Base-by-base conservation (phyloP, 2,888 invertebrate genomes). In the Carterocephalus palaemon region DNA sequence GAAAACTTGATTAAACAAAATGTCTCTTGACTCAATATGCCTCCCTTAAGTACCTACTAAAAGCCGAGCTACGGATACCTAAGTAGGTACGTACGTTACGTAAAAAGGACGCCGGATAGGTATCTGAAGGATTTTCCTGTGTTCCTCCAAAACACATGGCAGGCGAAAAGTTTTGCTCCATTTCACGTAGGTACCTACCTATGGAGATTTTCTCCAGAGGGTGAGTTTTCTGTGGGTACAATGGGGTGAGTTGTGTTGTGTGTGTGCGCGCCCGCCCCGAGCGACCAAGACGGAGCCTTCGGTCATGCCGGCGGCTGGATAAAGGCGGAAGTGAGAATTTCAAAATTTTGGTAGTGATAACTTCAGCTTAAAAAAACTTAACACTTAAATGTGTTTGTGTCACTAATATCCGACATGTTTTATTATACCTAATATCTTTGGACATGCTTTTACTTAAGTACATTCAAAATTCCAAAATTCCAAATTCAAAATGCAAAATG, bases 201-300 rank as follows among this genome's bases (percentile, higher is more conserved):
- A 43, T 41, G 8, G 32, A 37, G 46, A 41, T 50, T 54, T 54
- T 53, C 48, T 33, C 45, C 43, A 33, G 43, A 28, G 43, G 42
- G 42, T 26, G 24, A 33, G 26, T 19, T n/a, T 9, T 26, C 48
- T 37, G 22, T 15, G 6, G 43, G 51, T 52, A 34, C 46, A n/a
- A n/a, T n/a, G n/a, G 32, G 47, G 48, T 48, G 55, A 60, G 56
- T 57, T 55, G 50, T 48, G 56, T 59, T 43, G 42, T 63, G 57
- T 56, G 53, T 57, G 63, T 57, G 67, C 56, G 67, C 54, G 74
- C 72, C 67, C 79, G 81, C 83, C 81, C 74, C 70, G 71, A 73
- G 82, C 77, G 56, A 67, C 61, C 61, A 63, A 70, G 68, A 64
- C 57, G 63, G 68, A 67, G 77, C 80, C 73, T 69, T 66, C 62